These are phyloP conservation scores for Meles meles DNA, from an alignment of 2,113 vertebrate genomes.

Conservation along the genomic window DNA sequence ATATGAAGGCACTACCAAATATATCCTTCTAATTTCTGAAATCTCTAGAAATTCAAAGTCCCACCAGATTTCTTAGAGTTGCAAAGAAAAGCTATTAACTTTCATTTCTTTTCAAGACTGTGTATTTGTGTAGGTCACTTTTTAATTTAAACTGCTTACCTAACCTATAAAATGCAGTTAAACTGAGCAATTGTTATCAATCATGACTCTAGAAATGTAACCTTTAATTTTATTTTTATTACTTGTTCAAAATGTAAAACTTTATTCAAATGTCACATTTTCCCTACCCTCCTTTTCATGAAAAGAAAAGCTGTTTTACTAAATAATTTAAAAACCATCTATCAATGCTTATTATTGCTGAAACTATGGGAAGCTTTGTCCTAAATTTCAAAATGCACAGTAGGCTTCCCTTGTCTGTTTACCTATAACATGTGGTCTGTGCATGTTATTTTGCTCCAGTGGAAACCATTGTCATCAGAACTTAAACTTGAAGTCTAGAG, in stretches of 20 bases:
- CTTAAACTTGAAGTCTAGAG: neutral
- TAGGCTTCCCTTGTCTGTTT: neutral
- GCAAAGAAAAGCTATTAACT: conserved; percentile 61
- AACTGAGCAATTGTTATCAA: conserved; percentile 67
- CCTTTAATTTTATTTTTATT: conserved; percentile 76
- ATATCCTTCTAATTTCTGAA: conserved; percentile 67
- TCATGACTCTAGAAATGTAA: conserved; percentile 65
- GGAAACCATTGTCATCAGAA: neutral
- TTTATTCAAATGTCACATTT: conserved; percentile 72
- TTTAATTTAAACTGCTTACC: conserved; percentile 72
- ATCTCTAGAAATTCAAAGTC: conserved; percentile 72
- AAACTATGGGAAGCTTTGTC: neutral
- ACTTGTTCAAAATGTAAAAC: conserved; percentile 71
- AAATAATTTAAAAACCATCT: neutral
- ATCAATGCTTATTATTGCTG: neutral
- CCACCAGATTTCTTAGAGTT: conserved; percentile 57
- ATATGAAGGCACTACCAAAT: conserved; percentile 53
- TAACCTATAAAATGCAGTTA: conserved; percentile 76
- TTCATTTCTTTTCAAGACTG: conserved; percentile 64
- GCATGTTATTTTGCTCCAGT: neutral
- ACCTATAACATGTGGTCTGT: neutral
- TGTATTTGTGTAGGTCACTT: conserved; percentile 70
- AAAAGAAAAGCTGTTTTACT: conserved; percentile 30
- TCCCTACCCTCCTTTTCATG: neutral
- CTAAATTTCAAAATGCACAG: neutral